phyloP scores from a whole-genome alignment of 1,140 invertebrate genomes.

The Drosophila nigromelanica region DNA sequence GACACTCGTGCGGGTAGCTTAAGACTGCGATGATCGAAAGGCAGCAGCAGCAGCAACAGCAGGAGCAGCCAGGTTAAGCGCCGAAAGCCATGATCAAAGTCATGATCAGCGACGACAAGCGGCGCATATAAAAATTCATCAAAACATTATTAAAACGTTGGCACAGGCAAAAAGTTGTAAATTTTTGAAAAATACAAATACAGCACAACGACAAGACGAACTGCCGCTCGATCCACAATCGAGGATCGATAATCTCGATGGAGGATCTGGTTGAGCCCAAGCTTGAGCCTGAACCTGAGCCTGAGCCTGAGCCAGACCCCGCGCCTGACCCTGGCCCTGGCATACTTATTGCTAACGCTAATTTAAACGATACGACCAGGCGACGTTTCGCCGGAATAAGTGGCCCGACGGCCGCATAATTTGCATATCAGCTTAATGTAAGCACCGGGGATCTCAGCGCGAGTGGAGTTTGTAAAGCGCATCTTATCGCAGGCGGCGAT shows the following conservation, averaged over 20 bases:
- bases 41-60: neutral
- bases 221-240: constrained; percentile 23
- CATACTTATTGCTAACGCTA: constrained; percentile 73
- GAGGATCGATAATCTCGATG: constrained; percentile 62
- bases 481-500: constrained; percentile 66
- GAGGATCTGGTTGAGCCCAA: constrained; percentile 2
- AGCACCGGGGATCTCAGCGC: constrained; percentile 40
- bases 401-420: constrained; percentile 55
- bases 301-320: neutral
- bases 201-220: constrained; percentile 14
- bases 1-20: constrained; percentile 51
- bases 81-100: constrained; percentile 64
- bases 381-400: constrained; percentile 67
- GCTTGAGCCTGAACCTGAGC: too few species aligned
- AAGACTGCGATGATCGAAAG: constrained; percentile 2
- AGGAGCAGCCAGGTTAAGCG: constrained; percentile 23
- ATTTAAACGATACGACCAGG: constrained; percentile 62
- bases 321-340: constrained; percentile 45
- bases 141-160: constrained; percentile 80
- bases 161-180: constrained; percentile 63
- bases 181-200: constrained; percentile 76
- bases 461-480: constrained; percentile 58
- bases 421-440: constrained; percentile 82
- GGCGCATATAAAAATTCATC: constrained; percentile 79
- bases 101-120: constrained; percentile 74